Conservation (phyloP, 2,113 vertebrate species). For the Corapipo altera region DNA sequence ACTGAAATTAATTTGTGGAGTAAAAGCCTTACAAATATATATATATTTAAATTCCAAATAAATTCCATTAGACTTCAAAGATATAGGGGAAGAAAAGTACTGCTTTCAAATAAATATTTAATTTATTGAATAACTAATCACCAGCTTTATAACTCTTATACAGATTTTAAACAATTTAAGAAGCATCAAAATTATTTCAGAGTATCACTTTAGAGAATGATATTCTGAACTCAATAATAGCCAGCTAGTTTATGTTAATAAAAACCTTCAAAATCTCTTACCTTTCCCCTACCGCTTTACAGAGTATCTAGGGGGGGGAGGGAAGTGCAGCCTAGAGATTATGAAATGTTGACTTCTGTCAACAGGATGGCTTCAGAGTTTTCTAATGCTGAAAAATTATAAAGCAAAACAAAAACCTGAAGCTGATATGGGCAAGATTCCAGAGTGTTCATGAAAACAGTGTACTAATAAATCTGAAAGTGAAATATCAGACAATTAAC, state of each 20-base stretch:
- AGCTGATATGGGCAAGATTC: background rate
- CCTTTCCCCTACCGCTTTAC: background rate
- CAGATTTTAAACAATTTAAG: background rate
- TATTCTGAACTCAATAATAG: background rate
- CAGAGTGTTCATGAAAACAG: background rate
- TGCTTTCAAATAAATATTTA: background rate
- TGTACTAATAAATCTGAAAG: background rate
- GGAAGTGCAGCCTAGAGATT: background rate
- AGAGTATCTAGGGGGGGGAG: background rate
- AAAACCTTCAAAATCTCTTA: background rate
- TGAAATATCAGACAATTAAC: slow-evolving; percentile 33
- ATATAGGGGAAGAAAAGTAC: background rate
- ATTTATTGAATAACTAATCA: background rate
- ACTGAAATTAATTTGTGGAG: background rate
- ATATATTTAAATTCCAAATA: background rate
- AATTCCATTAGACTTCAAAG: background rate
- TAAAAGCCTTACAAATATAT: background rate
- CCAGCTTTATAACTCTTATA: background rate
- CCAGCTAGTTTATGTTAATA: background rate
- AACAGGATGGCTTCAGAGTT: background rate
- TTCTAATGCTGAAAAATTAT: background rate
- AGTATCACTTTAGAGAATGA: background rate
- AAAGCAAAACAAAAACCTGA: background rate
- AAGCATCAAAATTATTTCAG: background rate
- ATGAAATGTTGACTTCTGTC: background rate